Conservation (phyloP, 2,797 vertebrate species). For the Malacoctenus gilli region DNA sequence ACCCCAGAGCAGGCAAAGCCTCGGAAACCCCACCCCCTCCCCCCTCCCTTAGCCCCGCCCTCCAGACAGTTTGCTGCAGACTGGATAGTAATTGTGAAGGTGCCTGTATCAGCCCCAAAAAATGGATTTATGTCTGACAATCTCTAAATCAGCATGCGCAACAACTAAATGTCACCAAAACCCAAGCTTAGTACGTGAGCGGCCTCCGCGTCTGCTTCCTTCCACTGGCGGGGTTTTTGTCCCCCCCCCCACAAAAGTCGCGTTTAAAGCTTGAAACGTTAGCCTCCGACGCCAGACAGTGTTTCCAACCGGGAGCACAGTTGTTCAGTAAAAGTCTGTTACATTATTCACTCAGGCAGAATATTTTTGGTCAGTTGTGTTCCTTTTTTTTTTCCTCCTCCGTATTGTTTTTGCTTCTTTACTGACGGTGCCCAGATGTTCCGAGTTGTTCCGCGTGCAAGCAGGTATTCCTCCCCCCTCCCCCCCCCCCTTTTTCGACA, state of each 20-base stretch:
- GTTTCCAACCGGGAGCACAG: conserved; percentile 23
- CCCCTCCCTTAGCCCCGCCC: conserved; percentile 16
- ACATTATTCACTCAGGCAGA: conserved; percentile 46
- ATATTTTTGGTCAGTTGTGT: conserved; percentile 17
- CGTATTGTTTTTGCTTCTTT: conserved; percentile 13
- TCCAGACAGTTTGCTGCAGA: conserved; percentile 17
- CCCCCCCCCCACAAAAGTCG: too few species aligned
- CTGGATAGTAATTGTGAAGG: conserved; percentile 9
- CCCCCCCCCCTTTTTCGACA: too few species aligned
- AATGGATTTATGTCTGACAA: conserved; percentile 35
- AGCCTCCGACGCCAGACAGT: conserved; percentile 18
- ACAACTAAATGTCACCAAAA: too few species aligned
- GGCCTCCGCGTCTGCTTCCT: too few species aligned
- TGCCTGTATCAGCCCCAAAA: conserved; percentile 10
- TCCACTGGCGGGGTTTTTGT: too few species aligned
- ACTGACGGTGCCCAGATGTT: neutral
- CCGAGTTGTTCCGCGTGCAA: conserved; percentile 1
- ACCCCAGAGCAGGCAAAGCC: too few species aligned
- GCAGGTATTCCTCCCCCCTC: neutral
- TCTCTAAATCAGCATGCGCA: conserved; percentile 19
- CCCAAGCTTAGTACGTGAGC: too few species aligned
- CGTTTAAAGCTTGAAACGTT: conserved; percentile 16
- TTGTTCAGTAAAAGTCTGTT: conserved; percentile 46
- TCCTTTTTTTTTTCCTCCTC: neutral
- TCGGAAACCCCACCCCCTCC: too few species aligned